phyloP scores from a whole-genome alignment of 1,140 invertebrate genomes.

The Zaprionus davidi region DNA sequence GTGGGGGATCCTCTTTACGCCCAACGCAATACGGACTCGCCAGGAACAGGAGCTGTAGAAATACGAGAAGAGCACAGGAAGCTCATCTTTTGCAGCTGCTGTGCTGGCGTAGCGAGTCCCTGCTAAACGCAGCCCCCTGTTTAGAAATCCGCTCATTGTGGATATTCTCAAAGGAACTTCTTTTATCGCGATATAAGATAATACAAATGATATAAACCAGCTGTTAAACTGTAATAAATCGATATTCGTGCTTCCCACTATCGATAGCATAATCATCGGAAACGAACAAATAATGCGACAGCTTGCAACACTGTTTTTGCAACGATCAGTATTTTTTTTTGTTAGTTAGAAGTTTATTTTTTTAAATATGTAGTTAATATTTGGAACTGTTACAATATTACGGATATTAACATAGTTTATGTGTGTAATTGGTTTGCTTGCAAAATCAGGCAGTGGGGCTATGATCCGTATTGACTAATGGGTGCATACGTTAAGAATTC shows the following conservation, averaged over 20 bases:
- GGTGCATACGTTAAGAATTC: neutral
- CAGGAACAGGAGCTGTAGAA: constrained; percentile 95
- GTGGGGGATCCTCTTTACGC: constrained; percentile 97
- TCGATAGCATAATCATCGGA: neutral
- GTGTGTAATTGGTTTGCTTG: constrained; percentile 48
- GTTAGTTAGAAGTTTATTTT: constrained; percentile 63
- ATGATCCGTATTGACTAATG: constrained; percentile 2
- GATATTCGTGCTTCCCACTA: neutral
- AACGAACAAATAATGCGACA: neutral
- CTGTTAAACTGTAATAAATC: neutral
- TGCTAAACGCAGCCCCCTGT: neutral
- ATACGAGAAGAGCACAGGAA: constrained; percentile 94
- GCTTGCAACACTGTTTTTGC: neutral
- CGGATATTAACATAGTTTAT: constrained; percentile 52
- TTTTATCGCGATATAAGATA: neutral
- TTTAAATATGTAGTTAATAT: constrained; percentile 59
- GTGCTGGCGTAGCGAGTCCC: neutral
- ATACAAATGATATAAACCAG: neutral
- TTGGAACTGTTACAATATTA: constrained; percentile 79
- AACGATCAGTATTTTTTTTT: neutral
- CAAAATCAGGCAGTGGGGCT: constrained; percentile 38
- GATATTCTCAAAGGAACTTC: neutral
- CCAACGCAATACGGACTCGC: constrained; percentile 95
- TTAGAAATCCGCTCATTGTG: neutral
- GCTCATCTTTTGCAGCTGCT: neutral